Base-by-base conservation (phyloP, 1,140 invertebrate genomes). In the Drosophila rhopaloa region DNA sequence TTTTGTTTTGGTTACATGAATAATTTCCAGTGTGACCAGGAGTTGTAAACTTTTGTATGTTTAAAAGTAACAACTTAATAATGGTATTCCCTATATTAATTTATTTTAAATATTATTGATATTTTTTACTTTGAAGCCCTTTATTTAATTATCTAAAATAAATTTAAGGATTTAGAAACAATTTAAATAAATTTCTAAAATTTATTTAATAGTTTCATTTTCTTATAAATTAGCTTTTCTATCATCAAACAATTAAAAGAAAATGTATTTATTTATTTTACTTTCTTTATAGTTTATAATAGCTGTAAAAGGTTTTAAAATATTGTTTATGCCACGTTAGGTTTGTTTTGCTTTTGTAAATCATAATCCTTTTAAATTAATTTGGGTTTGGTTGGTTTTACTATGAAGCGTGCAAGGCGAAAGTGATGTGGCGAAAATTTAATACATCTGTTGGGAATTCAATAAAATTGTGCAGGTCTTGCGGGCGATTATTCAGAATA, bases 291-390 rank as follows among this genome's bases (percentile, higher is more conserved):
- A 24, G 10, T 24, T 24, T 63, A 48, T 67, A 65, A 19, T 37
- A 48, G 19, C 16, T 47, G 32, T 41, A 14, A 66, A 65, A 44
- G 19, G 16, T 37, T 44, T 68, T 44, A 44, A 68, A 65, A 37
- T 68, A 68, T 68, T 53, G 38, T 68, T 62, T 68, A 68, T 68
- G 65, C 61, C 65, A 68, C 65, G n/a, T 67, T 24, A 44, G 46
- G 16, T 63, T 50, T 48, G 14, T 43, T 2, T 35, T 43, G 8
- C 14, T 27, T 50, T 16, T 40, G 4, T 44, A 60, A 58, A 19
- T 50, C 37, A 65, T 63, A 27, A n/a, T 29, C 19, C 5, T 65
- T 43, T 29, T 19, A 44, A 66, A n/a, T 53, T 14, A 68, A 29
- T 27, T 8, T 65, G 19, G n/a, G 40, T 50, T 63, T 11, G 9